A percentile compares a stretch with the other conserved stretches of the same genome.
Evolutionary conservation across 2,797 vertebrate species (phyloP).

Genomic region (Clarias fuscus): DNA sequence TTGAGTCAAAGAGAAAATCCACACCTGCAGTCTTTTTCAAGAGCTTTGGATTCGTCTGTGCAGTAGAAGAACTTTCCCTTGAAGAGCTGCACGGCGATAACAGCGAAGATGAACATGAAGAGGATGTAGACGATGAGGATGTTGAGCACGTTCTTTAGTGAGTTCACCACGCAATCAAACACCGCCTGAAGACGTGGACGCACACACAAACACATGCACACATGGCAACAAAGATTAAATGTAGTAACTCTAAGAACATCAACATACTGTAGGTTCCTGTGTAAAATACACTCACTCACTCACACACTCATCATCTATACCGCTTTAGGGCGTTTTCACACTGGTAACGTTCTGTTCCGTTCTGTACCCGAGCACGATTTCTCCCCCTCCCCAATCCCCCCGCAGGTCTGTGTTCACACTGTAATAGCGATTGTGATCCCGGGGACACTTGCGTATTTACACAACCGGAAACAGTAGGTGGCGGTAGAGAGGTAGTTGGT

Average conservation of each 20-base stretch:
- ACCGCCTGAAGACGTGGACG: constrained; percentile 80
- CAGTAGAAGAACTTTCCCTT: constrained; percentile 99
- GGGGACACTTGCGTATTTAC: too few relatives aligned
- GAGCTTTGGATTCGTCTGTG: constrained; percentile 92
- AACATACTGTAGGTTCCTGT: not conserved
- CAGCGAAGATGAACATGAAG: constrained; percentile 99
- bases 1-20: not conserved
- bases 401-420: too few relatives aligned
- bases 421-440: too few relatives aligned
- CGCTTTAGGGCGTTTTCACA: too few relatives aligned
- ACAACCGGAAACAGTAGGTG: too few relatives aligned
- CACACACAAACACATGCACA: constrained; percentile 6
- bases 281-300: not conserved
- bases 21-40: constrained; percentile 95
- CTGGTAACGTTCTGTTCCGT: too few relatives aligned
- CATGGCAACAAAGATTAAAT: not conserved
- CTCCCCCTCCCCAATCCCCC: too few relatives aligned
- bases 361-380: too few relatives aligned
- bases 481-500: too few relatives aligned
- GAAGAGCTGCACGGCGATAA: constrained; percentile 97
- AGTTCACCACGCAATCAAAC: constrained; percentile 98
- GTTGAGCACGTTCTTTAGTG: constrained; percentile 97
- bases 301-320: too few relatives aligned
- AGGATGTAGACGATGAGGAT: constrained; percentile 98
- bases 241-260: not conserved